phyloP scores from a whole-genome alignment of 2,797 vertebrate species.

The Gobio occitaniae region DNA sequence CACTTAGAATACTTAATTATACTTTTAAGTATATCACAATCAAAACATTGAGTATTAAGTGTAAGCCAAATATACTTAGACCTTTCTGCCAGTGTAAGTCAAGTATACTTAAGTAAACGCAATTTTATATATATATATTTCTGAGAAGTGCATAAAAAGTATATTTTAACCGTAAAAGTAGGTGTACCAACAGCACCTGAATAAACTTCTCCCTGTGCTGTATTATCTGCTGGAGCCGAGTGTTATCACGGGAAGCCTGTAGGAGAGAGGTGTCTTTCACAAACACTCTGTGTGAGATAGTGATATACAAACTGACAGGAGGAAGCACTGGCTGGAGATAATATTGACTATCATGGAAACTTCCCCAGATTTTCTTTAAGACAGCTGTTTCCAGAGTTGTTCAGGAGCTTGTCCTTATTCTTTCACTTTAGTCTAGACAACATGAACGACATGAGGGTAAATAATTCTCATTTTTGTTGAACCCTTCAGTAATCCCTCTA shows the following conservation, averaged over 20 bases:
- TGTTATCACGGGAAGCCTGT: neutral
- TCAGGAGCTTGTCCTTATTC: neutral
- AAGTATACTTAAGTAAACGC: neutral
- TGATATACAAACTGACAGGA: slow-evolving; percentile 8
- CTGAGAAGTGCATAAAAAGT: neutral
- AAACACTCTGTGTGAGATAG: neutral
- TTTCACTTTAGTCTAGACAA: neutral
- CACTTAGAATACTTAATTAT: neutral
- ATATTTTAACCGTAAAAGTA: no score
- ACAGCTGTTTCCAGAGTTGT: neutral
- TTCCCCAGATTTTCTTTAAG: neutral
- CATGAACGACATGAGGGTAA: no score
- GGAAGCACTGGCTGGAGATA: slow-evolving; percentile 10
- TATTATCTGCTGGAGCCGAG: neutral
- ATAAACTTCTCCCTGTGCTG: neutral
- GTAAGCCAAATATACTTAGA: neutral
- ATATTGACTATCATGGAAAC: slow-evolving; percentile 10
- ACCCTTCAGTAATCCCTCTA: no score
- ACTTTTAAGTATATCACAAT: neutral
- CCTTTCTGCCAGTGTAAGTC: neutral
- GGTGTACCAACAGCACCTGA: neutral
- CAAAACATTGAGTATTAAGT: neutral
- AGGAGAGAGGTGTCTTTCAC: slow-evolving; percentile 22
- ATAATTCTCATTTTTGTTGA: no score
- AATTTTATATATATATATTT: neutral